phyloP scores from a whole-genome alignment of 2,888 invertebrate species.

The Heliconius hortense region DNA sequence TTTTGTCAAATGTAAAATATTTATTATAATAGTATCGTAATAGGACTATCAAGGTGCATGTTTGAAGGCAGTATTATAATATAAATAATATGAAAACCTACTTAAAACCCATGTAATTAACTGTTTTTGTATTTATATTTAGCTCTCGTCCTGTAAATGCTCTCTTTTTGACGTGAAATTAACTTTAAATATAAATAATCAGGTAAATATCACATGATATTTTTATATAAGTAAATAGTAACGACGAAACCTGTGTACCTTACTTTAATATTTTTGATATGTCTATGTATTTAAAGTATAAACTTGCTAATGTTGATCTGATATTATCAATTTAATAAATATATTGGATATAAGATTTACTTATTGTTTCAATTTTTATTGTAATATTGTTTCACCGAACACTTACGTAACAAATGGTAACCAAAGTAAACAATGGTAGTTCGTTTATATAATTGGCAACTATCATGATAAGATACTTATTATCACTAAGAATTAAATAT shows the following conservation, averaged over 20 bases:
- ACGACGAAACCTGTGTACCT: slow-evolving; percentile 5
- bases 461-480: too few relatives aligned
- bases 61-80: slow-evolving; percentile 34
- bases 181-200: slow-evolving; percentile 24
- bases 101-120: slow-evolving; percentile 11
- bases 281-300: background rate
- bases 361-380: slow-evolving; percentile 30
- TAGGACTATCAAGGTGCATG: slow-evolving; percentile 23
- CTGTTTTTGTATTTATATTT: slow-evolving; percentile 10
- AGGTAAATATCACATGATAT: slow-evolving; percentile 19
- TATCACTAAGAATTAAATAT: background rate
- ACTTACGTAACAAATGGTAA: background rate
- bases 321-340: slow-evolving; percentile 40
- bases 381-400: background rate
- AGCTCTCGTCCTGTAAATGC: slow-evolving; percentile 35
- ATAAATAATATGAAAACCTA: slow-evolving; percentile 10
- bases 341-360: slow-evolving; percentile 22
- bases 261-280: background rate
- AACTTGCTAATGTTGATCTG: slow-evolving; percentile 31
- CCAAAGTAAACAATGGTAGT: background rate
- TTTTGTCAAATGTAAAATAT: slow-evolving; percentile 28
- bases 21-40: slow-evolving; percentile 17
- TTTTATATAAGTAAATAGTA: background rate
- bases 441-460: background rate
- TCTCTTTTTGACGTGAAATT: slow-evolving; percentile 33